Conservation (phyloP, 2,888 invertebrate genomes). For the Leptogaster cylindrica region DNA sequence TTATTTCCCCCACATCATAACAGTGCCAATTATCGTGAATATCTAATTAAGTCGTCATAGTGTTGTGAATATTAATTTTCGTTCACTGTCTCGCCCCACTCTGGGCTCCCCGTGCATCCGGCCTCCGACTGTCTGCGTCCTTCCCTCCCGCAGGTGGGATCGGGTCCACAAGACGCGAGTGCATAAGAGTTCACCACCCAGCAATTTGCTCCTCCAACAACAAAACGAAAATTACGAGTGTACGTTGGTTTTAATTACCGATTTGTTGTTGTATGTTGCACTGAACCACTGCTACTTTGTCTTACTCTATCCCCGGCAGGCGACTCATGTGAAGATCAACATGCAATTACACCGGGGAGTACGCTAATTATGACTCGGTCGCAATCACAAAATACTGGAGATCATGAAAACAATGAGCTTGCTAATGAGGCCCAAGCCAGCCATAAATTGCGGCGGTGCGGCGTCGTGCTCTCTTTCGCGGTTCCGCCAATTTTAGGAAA, state of each 20-base stretch:
- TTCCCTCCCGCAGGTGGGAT: too few relatives aligned
- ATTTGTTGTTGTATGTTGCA: conserved; percentile 23
- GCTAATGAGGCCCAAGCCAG: background rate
- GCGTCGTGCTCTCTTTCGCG: too few relatives aligned
- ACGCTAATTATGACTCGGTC: conserved; percentile 24
- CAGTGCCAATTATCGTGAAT: conserved; percentile 26
- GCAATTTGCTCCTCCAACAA: conserved; percentile 14
- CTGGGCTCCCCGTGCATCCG: too few relatives aligned
- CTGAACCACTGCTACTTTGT: conserved; percentile 17
- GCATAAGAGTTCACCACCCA: conserved; percentile 8
- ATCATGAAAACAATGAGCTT: conserved; percentile 3
- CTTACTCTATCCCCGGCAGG: conserved; percentile 19
- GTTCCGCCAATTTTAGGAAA: background rate
- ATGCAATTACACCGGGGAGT: conserved; percentile 36
- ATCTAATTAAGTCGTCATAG: conserved; percentile 40
- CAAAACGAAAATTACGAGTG: conserved; percentile 29
- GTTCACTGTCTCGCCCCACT: background rate
- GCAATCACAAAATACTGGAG: conserved; percentile 6
- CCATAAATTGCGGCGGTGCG: too few relatives aligned
- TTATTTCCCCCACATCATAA: conserved; percentile 3
- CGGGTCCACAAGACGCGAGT: conserved; percentile 10
- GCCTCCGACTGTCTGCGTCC: too few relatives aligned
- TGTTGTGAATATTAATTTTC: conserved; percentile 39
- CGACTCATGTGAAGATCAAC: conserved; percentile 23
- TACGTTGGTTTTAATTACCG: conserved; percentile 29